Evolutionary conservation across 2,797 vertebrate species (phyloP).

Genomic region (Vespertilio murinus): DNA sequence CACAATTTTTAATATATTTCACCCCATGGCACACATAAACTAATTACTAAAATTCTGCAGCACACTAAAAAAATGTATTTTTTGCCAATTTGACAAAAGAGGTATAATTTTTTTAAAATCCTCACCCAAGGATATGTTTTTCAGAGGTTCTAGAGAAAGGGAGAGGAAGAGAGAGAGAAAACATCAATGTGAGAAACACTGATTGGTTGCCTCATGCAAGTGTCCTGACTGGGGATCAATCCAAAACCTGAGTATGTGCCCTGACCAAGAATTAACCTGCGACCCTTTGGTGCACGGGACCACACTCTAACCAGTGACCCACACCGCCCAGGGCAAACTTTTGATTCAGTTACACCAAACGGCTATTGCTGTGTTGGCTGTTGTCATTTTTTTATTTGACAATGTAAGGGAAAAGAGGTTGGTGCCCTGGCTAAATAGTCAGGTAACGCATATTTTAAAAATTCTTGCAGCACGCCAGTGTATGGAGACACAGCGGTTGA

Average conservation of each 20-base stretch:
- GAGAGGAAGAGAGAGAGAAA: background rate
- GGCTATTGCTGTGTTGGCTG: background rate
- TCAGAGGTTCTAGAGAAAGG: background rate
- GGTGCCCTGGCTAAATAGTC: background rate
- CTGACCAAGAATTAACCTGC: background rate
- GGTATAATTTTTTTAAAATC: background rate
- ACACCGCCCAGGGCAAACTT: background rate
- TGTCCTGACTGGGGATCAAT: background rate
- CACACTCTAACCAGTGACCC: background rate
- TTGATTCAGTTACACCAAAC: background rate
- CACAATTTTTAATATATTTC: background rate
- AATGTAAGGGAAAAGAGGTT: background rate
- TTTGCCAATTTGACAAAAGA: background rate
- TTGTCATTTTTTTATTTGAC: background rate
- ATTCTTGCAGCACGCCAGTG: background rate
- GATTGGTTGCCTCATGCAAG: background rate
- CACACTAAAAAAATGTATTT: background rate
- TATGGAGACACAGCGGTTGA: no score
- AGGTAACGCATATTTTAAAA: background rate
- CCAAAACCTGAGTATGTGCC: background rate
- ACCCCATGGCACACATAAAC: background rate
- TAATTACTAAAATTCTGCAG: background rate
- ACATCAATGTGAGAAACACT: background rate
- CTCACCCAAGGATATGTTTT: background rate
- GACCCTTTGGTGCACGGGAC: background rate